A percentile compares a stretch with the other conserved stretches of the same genome.
These are phyloP conservation scores for Leptinotarsa texana DNA, from an alignment of 1,140 invertebrate genomes.

Conservation along the genomic window DNA sequence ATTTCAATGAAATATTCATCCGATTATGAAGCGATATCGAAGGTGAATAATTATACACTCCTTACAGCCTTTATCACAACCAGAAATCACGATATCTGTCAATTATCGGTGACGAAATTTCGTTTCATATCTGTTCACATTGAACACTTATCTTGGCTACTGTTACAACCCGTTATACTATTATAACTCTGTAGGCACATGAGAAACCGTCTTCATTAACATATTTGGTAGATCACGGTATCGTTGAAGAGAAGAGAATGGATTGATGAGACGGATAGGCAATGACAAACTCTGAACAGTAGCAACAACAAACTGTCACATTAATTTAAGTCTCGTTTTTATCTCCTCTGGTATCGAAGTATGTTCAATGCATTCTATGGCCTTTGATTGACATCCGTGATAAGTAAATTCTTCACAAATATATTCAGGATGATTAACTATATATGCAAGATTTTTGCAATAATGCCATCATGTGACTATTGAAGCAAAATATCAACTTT, in stretches of 20 bases:
- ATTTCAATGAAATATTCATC: no score
- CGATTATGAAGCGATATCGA: no score
- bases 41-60: no score
- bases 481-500: background rate
- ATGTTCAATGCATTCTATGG: constrained; percentile 16
- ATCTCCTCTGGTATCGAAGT: background rate
- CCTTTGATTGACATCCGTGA: constrained; percentile 16
- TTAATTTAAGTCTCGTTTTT: constrained; percentile 19
- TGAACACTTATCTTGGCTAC: constrained; percentile 7
- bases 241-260: constrained; percentile 9
- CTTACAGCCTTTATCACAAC: no score
- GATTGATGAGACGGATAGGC: constrained; percentile 10
- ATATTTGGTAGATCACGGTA: constrained; percentile 20
- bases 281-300: constrained; percentile 15
- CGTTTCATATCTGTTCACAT: no score
- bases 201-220: constrained; percentile 8
- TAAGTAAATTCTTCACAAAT: constrained; percentile 14
- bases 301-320: constrained; percentile 22
- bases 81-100: no score
- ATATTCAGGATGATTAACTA: background rate
- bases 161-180: constrained; percentile 3
- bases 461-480: background rate
- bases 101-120: no score
- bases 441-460: background rate
- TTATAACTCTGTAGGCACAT: background rate